Percentiles rank a stretch among this genome's conserved stretches.
These are phyloP conservation scores for Cyclura pinguis DNA, from an alignment of 2,797 vertebrate genomes.

Conservation along the genomic window DNA sequence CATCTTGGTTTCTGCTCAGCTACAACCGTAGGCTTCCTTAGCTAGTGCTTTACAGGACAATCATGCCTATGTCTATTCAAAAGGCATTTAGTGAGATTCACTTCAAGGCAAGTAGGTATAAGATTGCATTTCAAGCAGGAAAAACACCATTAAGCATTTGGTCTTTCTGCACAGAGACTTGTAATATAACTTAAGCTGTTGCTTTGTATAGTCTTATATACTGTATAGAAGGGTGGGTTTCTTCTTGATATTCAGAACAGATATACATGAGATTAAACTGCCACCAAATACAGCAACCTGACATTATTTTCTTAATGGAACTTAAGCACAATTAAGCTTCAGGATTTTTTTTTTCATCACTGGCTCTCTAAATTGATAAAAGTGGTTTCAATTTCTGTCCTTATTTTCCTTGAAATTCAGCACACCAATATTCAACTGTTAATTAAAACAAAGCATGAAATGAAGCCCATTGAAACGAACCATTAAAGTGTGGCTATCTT, in stretches of 20 bases:
- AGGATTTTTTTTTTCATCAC: neutral
- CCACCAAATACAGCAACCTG: neutral
- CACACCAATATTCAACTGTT: neutral
- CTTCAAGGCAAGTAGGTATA: neutral
- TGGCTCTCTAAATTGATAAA: neutral
- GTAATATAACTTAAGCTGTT: neutral
- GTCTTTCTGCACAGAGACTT: neutral
- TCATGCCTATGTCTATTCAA: neutral
- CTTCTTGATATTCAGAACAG: neutral
- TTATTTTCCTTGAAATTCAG: neutral
- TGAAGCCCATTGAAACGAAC: neutral
- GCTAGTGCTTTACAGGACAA: neutral
- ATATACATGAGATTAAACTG: neutral
- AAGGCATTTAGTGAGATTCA: neutral
- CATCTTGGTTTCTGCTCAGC: neutral
- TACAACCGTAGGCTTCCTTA: neutral
- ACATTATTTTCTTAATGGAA: neutral
- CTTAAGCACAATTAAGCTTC: neutral
- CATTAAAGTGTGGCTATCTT: neutral
- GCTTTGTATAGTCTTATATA: neutral
- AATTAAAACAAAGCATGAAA: neutral
- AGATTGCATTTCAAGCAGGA: neutral
- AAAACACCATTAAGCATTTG: neutral
- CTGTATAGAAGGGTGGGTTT: neutral
- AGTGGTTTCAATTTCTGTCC: neutral